Base-by-base conservation (phyloP, 1,140 invertebrate genomes). In the Drosophila sp. region DNA sequence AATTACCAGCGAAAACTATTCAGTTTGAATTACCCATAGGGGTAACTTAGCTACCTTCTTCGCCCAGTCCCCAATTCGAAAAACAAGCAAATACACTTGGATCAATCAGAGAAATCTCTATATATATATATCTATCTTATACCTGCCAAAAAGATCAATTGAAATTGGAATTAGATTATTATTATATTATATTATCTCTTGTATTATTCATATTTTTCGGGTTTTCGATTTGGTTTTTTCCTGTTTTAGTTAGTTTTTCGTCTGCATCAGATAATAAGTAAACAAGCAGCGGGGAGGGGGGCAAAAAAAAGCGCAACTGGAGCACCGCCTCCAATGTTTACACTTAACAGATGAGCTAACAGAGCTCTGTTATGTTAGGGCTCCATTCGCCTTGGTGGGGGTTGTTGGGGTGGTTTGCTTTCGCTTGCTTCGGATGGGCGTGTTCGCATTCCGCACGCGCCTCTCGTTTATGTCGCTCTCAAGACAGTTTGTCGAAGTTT, bases 251-350 rank as follows among this genome's bases (percentile, higher is more conserved):
- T 11, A 67, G 35, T 38, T 11, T 65, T 89, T 78, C 66, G 84
- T 87, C 84, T 87, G 77, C 76, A 87, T 89, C 84, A 85, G 84
- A 87, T 89, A 84, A 62, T 54, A 23, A 29, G 2, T 25, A 4
- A 55, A 30, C 56, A 47, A 4, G 35, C 3, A n/a, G 11, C 7
- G 10, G 35, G 35, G 35, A 10, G 47, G 41, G 30, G 50, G 47
- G 62, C 47, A 40, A 68, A 66, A 44, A 70, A 77, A 62, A 72
- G 68, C 66, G 78, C 74, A 77, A 77, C 66, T 71, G 1, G 10
- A 29, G 41, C 25, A 41, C 54, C 40, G 71, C 70, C 55, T 61
- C 27, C 71, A 62, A 70, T 62, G 65, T 62, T 70, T 73, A 40
- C 32, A 29, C 5, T 29, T 68, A 61, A 75, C 72, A 75, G 72